Evolutionary conservation across 2,888 invertebrate genomes (phyloP).

Genomic region (Myathropa florea): DNA sequence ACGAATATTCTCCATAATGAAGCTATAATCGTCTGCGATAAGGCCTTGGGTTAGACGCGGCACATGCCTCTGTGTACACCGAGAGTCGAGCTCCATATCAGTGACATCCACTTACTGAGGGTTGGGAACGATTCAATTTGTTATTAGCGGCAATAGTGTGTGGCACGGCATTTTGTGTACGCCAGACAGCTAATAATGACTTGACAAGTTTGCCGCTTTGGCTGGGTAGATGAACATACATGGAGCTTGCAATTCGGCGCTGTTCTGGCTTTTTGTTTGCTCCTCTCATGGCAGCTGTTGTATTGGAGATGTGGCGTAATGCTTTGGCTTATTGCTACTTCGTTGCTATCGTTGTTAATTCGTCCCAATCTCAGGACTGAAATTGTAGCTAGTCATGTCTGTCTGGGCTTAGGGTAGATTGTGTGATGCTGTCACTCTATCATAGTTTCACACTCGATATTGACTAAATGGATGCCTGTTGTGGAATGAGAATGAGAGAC

Average conservation of each 20-base stretch:
- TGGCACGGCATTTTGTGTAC: conserved; percentile 54
- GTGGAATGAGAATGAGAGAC: neutral
- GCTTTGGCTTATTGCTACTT: conserved; percentile 64
- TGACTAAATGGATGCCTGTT: neutral
- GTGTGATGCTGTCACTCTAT: conserved; percentile 52
- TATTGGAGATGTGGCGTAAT: conserved; percentile 64
- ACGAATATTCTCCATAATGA: conserved; percentile 62
- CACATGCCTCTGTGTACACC: conserved; percentile 64
- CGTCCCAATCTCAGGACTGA: conserved; percentile 58
- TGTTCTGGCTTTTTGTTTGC: conserved; percentile 30
- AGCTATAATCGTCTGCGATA: conserved; percentile 67
- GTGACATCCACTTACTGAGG: conserved; percentile 68
- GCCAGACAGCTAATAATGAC: conserved; percentile 69
- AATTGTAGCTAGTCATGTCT: conserved; percentile 68
- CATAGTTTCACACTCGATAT: conserved; percentile 29
- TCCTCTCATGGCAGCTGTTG: conserved; percentile 51
- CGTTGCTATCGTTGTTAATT: conserved; percentile 60
- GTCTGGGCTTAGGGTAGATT: conserved; percentile 56
- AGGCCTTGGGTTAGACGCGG: conserved; percentile 60
- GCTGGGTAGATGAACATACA: conserved; percentile 22
- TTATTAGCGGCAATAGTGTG: conserved; percentile 65
- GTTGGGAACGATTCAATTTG: conserved; percentile 68
- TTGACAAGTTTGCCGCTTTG: conserved; percentile 51
- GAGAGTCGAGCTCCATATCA: conserved; percentile 61
- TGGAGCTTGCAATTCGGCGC: conserved; percentile 20